Conservation (phyloP, 2,113 vertebrate genomes). For the Mirza zaza region DNA sequence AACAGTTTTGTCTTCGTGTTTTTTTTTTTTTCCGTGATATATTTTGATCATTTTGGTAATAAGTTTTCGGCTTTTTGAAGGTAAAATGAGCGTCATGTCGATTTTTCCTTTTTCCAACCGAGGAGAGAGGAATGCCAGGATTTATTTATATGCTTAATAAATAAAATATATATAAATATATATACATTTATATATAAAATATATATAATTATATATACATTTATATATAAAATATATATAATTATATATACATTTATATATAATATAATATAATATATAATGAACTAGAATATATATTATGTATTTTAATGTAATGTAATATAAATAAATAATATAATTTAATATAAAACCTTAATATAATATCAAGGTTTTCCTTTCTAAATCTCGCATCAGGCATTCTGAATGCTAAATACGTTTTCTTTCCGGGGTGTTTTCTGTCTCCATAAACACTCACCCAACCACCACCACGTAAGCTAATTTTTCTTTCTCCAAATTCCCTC, state of each 20-base stretch:
- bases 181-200: too few species aligned
- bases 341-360: slow-evolving; percentile 41
- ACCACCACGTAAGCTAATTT: slow-evolving; percentile 58
- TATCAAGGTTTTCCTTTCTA: slow-evolving; percentile 50
- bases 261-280: too few species aligned
- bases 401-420: slow-evolving; percentile 52
- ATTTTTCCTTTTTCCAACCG: background rate
- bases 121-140: background rate
- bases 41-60: slow-evolving; percentile 45
- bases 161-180: slow-evolving; percentile 19
- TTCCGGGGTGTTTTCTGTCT: slow-evolving; percentile 56
- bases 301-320: too few species aligned
- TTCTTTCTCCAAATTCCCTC: slow-evolving; percentile 32
- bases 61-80: slow-evolving; percentile 46
- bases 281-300: too few species aligned
- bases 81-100: slow-evolving; percentile 18
- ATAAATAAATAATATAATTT: too few species aligned
- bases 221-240: too few species aligned
- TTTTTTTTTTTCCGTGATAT: slow-evolving; percentile 25
- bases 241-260: too few species aligned
- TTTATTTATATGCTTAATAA: slow-evolving; percentile 67
- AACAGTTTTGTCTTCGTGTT: slow-evolving; percentile 14
- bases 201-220: too few species aligned
- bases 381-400: slow-evolving; percentile 28
- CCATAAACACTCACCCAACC: slow-evolving; percentile 24